These are phyloP conservation scores for Trachelus stipa DNA, from an alignment of 2,888 invertebrate genomes.

Conservation along the genomic window DNA sequence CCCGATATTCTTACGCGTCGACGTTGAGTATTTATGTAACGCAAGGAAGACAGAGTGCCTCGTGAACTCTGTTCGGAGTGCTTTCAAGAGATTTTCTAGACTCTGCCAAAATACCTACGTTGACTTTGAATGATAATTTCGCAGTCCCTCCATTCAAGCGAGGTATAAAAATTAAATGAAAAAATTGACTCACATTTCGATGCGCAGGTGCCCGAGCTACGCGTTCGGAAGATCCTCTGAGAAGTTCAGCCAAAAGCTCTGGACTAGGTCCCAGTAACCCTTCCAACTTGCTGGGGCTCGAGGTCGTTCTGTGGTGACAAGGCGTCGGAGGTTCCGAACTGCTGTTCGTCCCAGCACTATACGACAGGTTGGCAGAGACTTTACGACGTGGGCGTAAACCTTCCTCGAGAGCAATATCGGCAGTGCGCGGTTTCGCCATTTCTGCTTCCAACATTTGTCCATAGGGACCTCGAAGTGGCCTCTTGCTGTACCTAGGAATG, in stretches of 20 bases:
- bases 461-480: conserved; percentile 81
- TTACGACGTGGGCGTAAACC: conserved; percentile 70
- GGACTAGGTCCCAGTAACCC: conserved; percentile 72
- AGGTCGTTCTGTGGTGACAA: conserved; percentile 82
- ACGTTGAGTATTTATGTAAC: not conserved
- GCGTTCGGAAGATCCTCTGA: conserved; percentile 84
- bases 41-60: not conserved
- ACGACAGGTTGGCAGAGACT: conserved; percentile 72
- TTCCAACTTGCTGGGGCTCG: conserved; percentile 83
- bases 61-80: not conserved
- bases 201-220: conserved; percentile 68
- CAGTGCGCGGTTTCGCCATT: conserved; percentile 77
- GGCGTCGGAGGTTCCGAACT: conserved; percentile 68
- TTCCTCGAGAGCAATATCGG: conserved; percentile 55
- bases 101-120: not conserved
- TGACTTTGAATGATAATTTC: not conserved
- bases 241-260: conserved; percentile 80
- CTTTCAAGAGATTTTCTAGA: not conserved
- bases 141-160: not conserved
- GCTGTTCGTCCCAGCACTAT: conserved; percentile 52
- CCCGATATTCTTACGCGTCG: not conserved
- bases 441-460: conserved; percentile 85
- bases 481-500: conserved; percentile 75
- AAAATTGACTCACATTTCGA: conserved; percentile 54
- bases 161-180: not conserved